phyloP scores from a whole-genome alignment of 2,113 vertebrate genomes.

The Zosterops japonicus region DNA sequence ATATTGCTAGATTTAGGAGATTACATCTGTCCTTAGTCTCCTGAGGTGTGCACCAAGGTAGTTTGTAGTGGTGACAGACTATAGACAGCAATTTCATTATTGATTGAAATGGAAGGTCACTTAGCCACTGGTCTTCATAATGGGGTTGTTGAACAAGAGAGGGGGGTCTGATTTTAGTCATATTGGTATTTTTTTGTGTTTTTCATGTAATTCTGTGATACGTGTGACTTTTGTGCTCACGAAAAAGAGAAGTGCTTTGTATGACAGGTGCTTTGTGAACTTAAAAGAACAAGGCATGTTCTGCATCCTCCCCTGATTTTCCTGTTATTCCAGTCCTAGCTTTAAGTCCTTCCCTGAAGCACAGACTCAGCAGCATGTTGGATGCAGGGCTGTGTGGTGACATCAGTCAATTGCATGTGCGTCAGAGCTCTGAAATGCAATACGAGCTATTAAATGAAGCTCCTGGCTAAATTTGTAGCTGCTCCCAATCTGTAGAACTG shows the following conservation, averaged over 20 bases:
- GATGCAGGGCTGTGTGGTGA: not conserved
- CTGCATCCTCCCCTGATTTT: not conserved
- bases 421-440: not conserved
- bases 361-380: not conserved
- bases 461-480: not conserved
- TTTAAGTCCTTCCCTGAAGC: not conserved
- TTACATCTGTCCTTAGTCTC: not conserved
- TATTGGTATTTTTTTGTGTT: not conserved
- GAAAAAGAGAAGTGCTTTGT: not conserved
- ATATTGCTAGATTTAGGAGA: not conserved
- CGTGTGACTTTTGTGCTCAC: not conserved
- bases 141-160: not conserved
- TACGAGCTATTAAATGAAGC: not conserved
- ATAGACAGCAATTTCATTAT: not conserved
- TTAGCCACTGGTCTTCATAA: not conserved
- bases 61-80: not conserved
- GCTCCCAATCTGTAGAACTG: not conserved
- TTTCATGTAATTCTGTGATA: not conserved
- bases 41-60: not conserved
- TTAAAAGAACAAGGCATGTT: not conserved
- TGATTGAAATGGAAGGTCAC: not conserved
- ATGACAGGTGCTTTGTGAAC: not conserved
- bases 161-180: not conserved
- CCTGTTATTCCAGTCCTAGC: slow-evolving; percentile 17
- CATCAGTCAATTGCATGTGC: not conserved